These are phyloP conservation scores for Megalurothrips usitatus DNA, from an alignment of 2,888 invertebrate genomes.

Conservation along the genomic window DNA sequence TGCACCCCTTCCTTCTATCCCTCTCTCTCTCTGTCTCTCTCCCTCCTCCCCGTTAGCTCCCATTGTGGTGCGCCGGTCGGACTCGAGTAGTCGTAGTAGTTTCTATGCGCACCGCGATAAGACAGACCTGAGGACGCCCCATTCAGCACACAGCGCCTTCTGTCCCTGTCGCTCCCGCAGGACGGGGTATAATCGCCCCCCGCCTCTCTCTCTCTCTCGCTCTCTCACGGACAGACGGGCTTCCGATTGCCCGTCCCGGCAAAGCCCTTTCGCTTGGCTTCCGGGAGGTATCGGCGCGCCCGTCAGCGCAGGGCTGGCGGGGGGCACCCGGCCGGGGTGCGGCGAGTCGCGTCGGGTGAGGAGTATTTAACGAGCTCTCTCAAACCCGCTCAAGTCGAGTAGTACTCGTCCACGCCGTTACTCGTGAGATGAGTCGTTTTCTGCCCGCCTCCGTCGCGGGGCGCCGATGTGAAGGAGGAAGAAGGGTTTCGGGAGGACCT, in stretches of 20 bases:
- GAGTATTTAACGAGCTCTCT: too few species aligned
- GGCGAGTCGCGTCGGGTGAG: background rate
- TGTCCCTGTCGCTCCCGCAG: background rate
- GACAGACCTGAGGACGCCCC: background rate
- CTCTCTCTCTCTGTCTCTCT: too few species aligned
- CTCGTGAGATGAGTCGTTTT: too few species aligned
- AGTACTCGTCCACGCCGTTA: background rate
- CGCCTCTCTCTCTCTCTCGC: background rate
- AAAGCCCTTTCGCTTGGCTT: background rate
- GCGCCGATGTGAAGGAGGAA: too few species aligned
- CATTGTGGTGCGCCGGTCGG: too few species aligned
- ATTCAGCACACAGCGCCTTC: background rate
- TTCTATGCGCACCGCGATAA: background rate
- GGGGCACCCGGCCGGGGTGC: background rate
- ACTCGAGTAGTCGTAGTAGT: too few species aligned
- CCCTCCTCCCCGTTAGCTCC: too few species aligned
- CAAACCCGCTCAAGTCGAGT: background rate
- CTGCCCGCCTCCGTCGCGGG: too few species aligned
- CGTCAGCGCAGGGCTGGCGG: background rate
- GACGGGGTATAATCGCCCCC: background rate
- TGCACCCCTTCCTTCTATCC: too few species aligned
- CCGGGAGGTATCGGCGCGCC: background rate
- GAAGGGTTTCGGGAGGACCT: too few species aligned
- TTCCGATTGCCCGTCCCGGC: conserved; percentile 14
- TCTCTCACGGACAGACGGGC: conserved; percentile 12